A percentile compares a stretch with the other conserved stretches of the same genome.
Conservation (phyloP, 1,140 invertebrate species). For the Zophobas atratus region DNA sequence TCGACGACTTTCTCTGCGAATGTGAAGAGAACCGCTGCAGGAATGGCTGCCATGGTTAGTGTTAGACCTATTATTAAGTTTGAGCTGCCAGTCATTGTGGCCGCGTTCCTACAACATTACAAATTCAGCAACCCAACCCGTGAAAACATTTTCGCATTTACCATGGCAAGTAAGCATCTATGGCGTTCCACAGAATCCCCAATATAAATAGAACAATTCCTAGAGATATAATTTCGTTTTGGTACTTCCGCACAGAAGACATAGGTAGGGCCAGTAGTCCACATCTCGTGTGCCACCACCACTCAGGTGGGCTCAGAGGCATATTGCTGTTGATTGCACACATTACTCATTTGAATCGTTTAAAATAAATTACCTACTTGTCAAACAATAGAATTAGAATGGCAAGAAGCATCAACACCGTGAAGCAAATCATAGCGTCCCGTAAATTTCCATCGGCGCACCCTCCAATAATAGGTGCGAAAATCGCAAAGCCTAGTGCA, state of each 20-base stretch:
- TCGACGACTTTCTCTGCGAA: slow-evolving; percentile 87
- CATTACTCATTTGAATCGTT: not conserved
- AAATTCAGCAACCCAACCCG: not conserved
- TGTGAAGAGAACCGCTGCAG: slow-evolving; percentile 81
- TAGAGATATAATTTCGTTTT: slow-evolving; percentile 79
- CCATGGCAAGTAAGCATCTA: slow-evolving; percentile 84
- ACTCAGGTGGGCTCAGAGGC: slow-evolving; percentile 84
- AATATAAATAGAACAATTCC: slow-evolving; percentile 79
- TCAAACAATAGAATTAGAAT: slow-evolving; percentile 76
- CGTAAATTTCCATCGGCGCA: slow-evolving; percentile 57
- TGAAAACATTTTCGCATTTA: slow-evolving; percentile 43
- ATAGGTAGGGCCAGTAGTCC: slow-evolving; percentile 81
- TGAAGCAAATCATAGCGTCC: slow-evolving; percentile 73
- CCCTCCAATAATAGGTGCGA: slow-evolving; percentile 78
- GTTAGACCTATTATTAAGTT: slow-evolving; percentile 78
- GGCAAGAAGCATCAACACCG: slow-evolving; percentile 75
- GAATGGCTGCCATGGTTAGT: slow-evolving; percentile 76
- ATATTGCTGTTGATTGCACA: slow-evolving; percentile 70
- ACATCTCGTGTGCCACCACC: slow-evolving; percentile 87
- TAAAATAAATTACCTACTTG: slow-evolving; percentile 67
- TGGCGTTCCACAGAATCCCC: slow-evolving; percentile 83
- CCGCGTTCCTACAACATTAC: slow-evolving; percentile 72
- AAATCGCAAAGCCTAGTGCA: slow-evolving; percentile 79
- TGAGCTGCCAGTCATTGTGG: slow-evolving; percentile 71
- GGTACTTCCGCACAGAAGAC: slow-evolving; percentile 81